Evolutionary conservation across 2,113 vertebrate species (phyloP).

Genomic region (Myocastor coypus): DNA sequence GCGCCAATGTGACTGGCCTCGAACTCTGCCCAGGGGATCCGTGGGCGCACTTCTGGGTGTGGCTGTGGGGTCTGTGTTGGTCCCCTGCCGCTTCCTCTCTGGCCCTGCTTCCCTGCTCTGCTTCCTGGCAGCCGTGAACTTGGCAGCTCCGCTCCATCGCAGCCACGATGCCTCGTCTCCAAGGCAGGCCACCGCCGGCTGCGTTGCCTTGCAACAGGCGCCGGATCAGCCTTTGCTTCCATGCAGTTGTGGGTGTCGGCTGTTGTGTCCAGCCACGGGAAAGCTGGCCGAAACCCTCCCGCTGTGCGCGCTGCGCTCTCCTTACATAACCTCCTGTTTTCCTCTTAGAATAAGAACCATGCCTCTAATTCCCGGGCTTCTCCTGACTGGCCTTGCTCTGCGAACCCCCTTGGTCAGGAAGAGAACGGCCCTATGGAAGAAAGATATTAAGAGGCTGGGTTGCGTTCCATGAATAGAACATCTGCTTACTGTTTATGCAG

Average conservation of each 20-base stretch:
- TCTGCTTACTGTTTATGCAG: neutral
- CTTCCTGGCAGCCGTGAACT: neutral
- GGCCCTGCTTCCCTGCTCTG: neutral
- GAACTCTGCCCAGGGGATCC: neutral
- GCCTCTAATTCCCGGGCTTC: neutral
- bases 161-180: neutral
- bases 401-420: too few species aligned
- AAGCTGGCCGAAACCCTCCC: neutral
- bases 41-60: neutral
- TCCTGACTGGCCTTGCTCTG: fast-evolving
- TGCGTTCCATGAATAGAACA: neutral
- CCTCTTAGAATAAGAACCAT: neutral
- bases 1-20: neutral
- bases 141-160: neutral
- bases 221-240: neutral
- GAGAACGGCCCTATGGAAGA: neutral
- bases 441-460: too few species aligned
- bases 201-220: neutral
- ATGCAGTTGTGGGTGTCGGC: neutral
- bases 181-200: neutral
- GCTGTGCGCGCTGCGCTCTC: neutral
- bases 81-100: neutral
- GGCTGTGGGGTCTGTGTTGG: neutral
- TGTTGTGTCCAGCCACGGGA: neutral
- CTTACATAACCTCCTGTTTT: neutral